Evolutionary conservation across 2,797 vertebrate species (phyloP).

Genomic region (Platyrinchus mystaceus): DNA sequence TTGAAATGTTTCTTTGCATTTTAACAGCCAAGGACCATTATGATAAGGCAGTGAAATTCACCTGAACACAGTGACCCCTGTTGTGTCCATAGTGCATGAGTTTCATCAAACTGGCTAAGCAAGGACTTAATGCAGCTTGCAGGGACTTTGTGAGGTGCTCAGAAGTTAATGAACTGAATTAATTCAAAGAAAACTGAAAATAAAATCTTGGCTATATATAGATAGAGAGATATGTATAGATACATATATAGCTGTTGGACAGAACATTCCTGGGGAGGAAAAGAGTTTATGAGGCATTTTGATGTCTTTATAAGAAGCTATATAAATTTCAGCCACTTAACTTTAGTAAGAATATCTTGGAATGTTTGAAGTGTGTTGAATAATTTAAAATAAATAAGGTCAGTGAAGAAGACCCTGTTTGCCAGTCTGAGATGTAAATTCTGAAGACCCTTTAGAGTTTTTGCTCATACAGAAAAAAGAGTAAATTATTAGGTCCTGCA

Average conservation of each 20-base stretch:
- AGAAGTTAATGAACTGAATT: constrained; percentile 59
- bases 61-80: not conserved
- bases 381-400: constrained; percentile 54
- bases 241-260: not conserved
- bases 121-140: not conserved
- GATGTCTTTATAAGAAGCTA: constrained; percentile 5
- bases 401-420: constrained; percentile 22
- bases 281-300: constrained; percentile 62
- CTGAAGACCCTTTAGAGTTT: not conserved
- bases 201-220: constrained; percentile 13
- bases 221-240: not conserved
- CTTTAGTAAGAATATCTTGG: constrained; percentile 4
- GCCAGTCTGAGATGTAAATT: constrained; percentile 16
- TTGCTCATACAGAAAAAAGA: not conserved
- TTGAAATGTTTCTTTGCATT: not conserved
- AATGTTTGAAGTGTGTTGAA: constrained; percentile 1
- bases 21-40: not conserved
- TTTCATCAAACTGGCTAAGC: not conserved
- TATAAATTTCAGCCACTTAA: constrained; percentile 53
- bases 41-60: not conserved
- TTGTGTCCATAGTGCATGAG: not conserved
- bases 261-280: constrained; percentile 5
- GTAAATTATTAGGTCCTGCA: not conserved
- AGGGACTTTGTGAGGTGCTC: constrained; percentile 25
- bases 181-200: constrained; percentile 55